phyloP scores from a whole-genome alignment of 2,797 vertebrate genomes.

The Hydrophis major region DNA sequence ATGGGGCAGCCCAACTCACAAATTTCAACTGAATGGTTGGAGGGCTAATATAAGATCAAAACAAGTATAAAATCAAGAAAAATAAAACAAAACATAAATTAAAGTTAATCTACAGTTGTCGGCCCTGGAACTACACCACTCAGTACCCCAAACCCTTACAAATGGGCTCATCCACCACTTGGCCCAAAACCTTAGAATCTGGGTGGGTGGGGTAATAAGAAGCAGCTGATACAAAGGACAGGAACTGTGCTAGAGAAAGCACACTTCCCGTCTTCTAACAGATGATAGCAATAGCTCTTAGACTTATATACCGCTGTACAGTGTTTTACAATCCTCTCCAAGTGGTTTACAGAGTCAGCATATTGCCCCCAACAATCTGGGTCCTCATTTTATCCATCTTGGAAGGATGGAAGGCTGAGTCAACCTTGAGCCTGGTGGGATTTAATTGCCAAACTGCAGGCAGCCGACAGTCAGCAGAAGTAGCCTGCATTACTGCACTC shows the following conservation, averaged over 20 bases:
- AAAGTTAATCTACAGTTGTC: not conserved
- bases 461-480: too few relatives aligned
- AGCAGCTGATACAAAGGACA: not conserved
- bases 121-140: not conserved
- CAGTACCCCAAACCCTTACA: not conserved
- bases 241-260: not conserved
- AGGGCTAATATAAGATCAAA: not conserved
- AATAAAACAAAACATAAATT: not conserved
- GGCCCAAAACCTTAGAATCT: not conserved
- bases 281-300: not conserved
- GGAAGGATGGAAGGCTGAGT: too few relatives aligned
- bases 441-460: too few relatives aligned
- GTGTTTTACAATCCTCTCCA: too few relatives aligned
- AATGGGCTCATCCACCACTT: not conserved
- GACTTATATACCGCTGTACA: too few relatives aligned
- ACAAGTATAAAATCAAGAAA: not conserved
- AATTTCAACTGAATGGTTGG: not conserved
- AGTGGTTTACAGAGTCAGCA: too few relatives aligned
- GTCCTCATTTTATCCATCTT: too few relatives aligned
- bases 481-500: too few relatives aligned
- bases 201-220: not conserved
- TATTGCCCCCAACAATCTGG: too few relatives aligned
- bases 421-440: too few relatives aligned
- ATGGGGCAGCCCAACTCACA: not conserved
- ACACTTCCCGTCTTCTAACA: not conserved